These are phyloP conservation scores for Brienomyrus longianalis DNA, from an alignment of 2,113 vertebrate genomes.

Conservation along the genomic window DNA sequence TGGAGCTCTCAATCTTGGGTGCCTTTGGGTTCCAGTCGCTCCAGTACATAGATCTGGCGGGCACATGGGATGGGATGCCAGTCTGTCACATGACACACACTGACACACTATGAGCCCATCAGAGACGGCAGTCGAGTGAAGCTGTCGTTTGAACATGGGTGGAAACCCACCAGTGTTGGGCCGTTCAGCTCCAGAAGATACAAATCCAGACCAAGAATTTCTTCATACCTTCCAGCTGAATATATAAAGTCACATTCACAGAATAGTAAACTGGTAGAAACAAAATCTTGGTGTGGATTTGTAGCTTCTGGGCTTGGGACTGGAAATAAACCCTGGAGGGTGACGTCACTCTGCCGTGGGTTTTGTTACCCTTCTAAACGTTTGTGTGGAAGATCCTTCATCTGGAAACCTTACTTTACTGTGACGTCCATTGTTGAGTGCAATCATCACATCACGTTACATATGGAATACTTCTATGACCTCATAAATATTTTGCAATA, in stretches of 20 bases:
- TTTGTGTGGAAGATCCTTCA: background rate
- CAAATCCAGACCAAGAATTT: no score
- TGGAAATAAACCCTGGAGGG: background rate
- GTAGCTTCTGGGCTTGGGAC: background rate
- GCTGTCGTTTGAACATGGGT: background rate
- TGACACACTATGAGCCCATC: background rate
- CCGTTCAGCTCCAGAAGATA: no score
- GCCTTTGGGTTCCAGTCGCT: slow-evolving; percentile 97
- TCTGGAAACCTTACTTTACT: background rate
- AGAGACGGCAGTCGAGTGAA: background rate
- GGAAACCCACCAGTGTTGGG: background rate
- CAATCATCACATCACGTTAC: background rate
- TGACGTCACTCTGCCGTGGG: background rate
- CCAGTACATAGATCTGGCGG: slow-evolving; percentile 83
- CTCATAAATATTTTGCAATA: background rate
- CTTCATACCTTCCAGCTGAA: no score
- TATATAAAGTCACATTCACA: no score
- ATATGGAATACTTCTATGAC: background rate
- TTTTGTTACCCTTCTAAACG: background rate
- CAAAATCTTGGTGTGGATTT: no score
- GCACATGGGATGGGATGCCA: background rate
- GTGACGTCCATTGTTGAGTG: background rate
- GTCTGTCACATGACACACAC: background rate
- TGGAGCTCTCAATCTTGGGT: slow-evolving; percentile 85
- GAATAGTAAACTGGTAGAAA: no score